These are phyloP conservation scores for Astreopora myriophthalma DNA, from an alignment of 64 coral and sea anemone species.

Conservation along the genomic window DNA sequence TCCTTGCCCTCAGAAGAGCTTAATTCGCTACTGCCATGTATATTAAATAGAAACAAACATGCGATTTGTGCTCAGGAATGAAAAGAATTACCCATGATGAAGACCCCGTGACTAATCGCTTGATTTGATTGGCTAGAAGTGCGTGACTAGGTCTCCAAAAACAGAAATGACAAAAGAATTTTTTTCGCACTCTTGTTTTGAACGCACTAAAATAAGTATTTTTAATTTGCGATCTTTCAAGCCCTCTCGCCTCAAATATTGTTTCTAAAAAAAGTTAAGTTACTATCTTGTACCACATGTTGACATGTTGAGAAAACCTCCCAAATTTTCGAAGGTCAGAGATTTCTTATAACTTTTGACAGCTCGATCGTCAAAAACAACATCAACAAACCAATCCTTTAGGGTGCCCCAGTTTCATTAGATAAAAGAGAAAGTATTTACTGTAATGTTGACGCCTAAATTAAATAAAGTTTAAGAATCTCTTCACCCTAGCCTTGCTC, in stretches of 20 bases:
- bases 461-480: no score
- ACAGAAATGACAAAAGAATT: not conserved
- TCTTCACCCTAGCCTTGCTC: no score
- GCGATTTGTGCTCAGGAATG: constrained; percentile 78
- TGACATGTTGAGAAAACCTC: no score
- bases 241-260: not conserved
- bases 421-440: no score
- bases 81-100: constrained; percentile 54
- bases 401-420: no score
- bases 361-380: no score
- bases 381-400: no score
- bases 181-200: not conserved
- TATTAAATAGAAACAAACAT: constrained; percentile 86
- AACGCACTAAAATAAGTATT: not conserved
- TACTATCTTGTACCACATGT: not conserved
- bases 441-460: no score
- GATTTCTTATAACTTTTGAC: no score
- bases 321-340: no score
- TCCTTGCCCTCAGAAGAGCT: constrained; percentile 16
- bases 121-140: constrained; percentile 1
- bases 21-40: not conserved
- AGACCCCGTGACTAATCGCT: constrained; percentile 40
- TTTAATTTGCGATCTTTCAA: not conserved
- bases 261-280: not conserved
- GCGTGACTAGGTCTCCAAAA: constrained; percentile 24